phyloP scores from a whole-genome alignment of 2,797 vertebrate species.

The Smutsia temminckii region DNA sequence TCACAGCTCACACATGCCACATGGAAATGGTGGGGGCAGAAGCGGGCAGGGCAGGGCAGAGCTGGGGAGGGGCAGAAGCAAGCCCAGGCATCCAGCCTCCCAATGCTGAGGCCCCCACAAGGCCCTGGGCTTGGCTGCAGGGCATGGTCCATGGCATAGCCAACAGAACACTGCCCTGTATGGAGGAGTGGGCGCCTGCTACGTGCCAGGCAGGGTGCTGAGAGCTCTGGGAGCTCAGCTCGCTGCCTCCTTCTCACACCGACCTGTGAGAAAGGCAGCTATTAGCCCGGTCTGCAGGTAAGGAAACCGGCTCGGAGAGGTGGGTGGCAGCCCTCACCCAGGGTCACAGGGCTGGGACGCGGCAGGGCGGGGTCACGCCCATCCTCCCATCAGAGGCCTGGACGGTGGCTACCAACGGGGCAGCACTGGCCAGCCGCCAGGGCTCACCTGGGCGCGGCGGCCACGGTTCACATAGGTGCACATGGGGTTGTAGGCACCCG shows the following conservation, averaged over 20 bases:
- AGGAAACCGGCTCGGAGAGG: background rate
- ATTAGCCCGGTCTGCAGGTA: slow-evolving; percentile 1
- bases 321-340: slow-evolving; percentile 59
- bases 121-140: background rate
- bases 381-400: slow-evolving; percentile 33
- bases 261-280: slow-evolving; percentile 61
- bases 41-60: slow-evolving; percentile 67
- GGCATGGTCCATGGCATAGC: background rate
- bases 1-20: slow-evolving; percentile 43
- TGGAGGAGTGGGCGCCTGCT: background rate
- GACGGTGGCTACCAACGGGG: background rate
- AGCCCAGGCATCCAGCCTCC: background rate
- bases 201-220: background rate
- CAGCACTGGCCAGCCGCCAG: accelerated
- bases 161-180: background rate
- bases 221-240: background rate
- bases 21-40: slow-evolving; percentile 77
- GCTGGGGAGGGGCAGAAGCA: slow-evolving; percentile 38
- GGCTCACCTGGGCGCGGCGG: slow-evolving; percentile 95
- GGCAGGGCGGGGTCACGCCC: slow-evolving; percentile 22
- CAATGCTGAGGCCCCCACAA: background rate
- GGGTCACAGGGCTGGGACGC: background rate
- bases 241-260: slow-evolving; percentile 40
- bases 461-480: slow-evolving; percentile 97
- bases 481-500: slow-evolving; percentile 98